Percentiles rank a stretch among this genome's conserved stretches.
These are phyloP conservation scores for Enteromius trimaculatus DNA, from an alignment of 2,797 vertebrate species.

Conservation along the genomic window DNA sequence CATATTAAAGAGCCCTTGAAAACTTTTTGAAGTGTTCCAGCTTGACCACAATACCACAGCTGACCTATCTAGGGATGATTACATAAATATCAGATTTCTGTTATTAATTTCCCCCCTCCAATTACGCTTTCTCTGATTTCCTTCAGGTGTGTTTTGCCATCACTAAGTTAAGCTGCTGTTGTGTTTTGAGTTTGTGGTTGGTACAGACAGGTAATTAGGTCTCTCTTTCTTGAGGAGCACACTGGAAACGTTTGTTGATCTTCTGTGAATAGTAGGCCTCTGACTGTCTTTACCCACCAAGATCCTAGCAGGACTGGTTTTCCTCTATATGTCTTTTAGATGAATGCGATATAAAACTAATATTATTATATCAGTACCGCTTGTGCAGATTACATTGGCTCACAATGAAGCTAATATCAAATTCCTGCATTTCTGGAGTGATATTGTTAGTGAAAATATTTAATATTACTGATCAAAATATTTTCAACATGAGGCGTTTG, in stretches of 20 bases:
- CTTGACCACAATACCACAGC: constrained; percentile 12
- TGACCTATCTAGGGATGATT: constrained; percentile 11
- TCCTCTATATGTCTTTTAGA: not conserved
- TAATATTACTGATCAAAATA: constrained; percentile 30
- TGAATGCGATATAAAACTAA: constrained; percentile 33
- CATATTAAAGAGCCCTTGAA: constrained; percentile 4
- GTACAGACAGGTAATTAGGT: constrained; percentile 1
- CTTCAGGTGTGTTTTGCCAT: constrained; percentile 8
- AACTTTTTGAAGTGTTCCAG: constrained; percentile 3
- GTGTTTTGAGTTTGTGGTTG: constrained; percentile 28
- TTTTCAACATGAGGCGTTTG: not conserved
- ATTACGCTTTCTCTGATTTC: constrained; percentile 4
- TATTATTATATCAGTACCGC: constrained; percentile 35
- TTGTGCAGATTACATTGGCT: constrained; percentile 41
- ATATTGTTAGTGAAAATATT: constrained; percentile 36
- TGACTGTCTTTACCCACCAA: constrained; percentile 17
- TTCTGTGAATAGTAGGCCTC: not conserved
- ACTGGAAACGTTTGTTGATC: constrained; percentile 3
- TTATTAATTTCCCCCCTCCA: not conserved
- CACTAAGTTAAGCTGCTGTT: constrained; percentile 19
- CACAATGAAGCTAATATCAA: constrained; percentile 6
- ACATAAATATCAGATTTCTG: constrained; percentile 19
- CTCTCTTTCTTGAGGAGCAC: constrained; percentile 9
- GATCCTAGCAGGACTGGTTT: constrained; percentile 16
- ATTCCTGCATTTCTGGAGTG: constrained; percentile 34